Conservation (phyloP, 2,113 vertebrate species). For the Rutilus rutilus region DNA sequence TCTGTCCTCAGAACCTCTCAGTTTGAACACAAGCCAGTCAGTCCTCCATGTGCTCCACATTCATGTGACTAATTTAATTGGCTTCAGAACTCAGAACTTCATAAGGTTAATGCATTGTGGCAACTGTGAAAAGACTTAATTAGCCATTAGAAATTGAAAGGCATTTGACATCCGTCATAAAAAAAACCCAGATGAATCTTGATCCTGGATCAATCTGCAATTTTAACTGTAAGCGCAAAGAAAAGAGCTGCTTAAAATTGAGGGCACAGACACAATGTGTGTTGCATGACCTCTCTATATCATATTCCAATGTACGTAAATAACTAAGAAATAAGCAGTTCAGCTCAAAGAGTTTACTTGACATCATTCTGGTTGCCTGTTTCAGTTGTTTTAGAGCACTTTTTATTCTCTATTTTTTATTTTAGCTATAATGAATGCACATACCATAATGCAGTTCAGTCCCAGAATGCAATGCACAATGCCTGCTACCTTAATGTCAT, state of each 20-base stretch:
- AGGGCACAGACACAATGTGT: not conserved
- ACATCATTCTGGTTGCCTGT: not conserved
- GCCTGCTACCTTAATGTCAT: constrained; percentile 8
- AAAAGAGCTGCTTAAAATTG: not conserved
- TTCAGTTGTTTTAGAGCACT: not conserved
- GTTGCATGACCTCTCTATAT: not conserved
- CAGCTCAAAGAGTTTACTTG: not conserved
- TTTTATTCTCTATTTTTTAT: not conserved
- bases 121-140: constrained; percentile 41
- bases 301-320: not conserved
- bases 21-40: constrained; percentile 34
- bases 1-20: not conserved
- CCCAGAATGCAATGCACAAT: not conserved
- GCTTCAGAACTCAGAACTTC: constrained; percentile 2
- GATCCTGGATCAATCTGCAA: not conserved
- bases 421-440: not conserved
- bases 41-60: constrained; percentile 7
- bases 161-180: constrained; percentile 30
- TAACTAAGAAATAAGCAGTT: not conserved
- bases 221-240: not conserved
- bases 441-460: not conserved
- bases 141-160: constrained; percentile 31
- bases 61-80: constrained; percentile 29
- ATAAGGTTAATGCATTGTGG: constrained; percentile 28
- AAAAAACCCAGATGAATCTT: constrained; percentile 10